These are phyloP conservation scores for Lampris incognitus DNA, from an alignment of 2,113 vertebrate species.

Conservation along the genomic window DNA sequence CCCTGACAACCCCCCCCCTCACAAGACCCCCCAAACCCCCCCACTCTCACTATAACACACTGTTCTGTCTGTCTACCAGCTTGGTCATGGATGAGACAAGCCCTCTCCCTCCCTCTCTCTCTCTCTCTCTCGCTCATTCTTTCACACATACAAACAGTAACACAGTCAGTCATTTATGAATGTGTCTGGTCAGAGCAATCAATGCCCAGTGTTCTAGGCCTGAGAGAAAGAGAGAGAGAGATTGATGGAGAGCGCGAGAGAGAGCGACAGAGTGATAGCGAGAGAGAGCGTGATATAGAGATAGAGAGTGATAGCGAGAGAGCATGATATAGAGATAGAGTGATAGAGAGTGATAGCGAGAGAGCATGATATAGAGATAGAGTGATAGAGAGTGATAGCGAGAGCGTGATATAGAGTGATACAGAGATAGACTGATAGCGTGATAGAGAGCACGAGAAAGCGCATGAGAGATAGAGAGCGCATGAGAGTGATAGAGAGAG, in stretches of 20 bases:
- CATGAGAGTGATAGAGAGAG: too few species aligned
- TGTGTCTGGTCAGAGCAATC: constrained; percentile 70
- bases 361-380: too few species aligned
- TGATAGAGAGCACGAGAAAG: not conserved
- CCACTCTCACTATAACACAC: constrained; percentile 49
- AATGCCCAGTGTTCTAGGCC: constrained; percentile 73
- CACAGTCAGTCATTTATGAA: constrained; percentile 72
- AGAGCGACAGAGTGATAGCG: constrained; percentile 3
- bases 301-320: too few species aligned
- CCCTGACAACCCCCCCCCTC: not conserved
- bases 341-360: too few species aligned
- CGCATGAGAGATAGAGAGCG: too few species aligned
- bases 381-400: not conserved
- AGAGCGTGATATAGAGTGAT: not conserved
- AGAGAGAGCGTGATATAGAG: constrained; percentile 40
- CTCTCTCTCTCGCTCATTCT: constrained; percentile 50
- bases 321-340: too few species aligned
- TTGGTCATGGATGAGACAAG: constrained; percentile 58
- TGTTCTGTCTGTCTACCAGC: constrained; percentile 56
- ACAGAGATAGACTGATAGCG: not conserved
- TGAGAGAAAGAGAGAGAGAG: constrained; percentile 30
- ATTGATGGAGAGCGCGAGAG: too few species aligned
- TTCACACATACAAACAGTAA: constrained; percentile 50
- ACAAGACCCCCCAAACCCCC: constrained; percentile 40
- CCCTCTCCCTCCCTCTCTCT: constrained; percentile 51